Base-by-base conservation (phyloP, 1,140 invertebrate species). In the Sminthurinus signatus region DNA sequence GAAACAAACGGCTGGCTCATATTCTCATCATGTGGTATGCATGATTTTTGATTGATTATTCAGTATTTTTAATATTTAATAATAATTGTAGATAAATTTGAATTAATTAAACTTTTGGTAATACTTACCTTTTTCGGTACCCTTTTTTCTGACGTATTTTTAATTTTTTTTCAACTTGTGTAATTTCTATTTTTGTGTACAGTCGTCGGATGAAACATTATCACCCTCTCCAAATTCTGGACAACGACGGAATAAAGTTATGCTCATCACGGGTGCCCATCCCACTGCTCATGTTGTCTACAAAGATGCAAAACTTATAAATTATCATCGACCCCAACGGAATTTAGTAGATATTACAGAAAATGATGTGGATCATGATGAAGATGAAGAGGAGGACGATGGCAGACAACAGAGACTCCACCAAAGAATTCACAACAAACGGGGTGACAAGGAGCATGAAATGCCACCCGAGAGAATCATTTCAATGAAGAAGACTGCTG, bases 401-500 rank as follows among this genome's bases (percentile, higher is more conserved):
- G 54, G 43, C 1, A 4, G 39, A 68, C 74, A 17, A 63, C 68
- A 60, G 46, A 68, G 64, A 75, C 78, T 32, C 74, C 31, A 39
- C 19, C 27, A 51, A 50, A 12, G 19, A 36, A 4, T 8, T 25
- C 17, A 25, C n/a, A 31, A 28, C 2, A 8, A 8, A 17, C 56
- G 25, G 15, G 51, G 54, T 36, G 62, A 63, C 0, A 44, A 36
- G 3, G 52, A 39, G 15, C 42, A 44, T 12, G 59, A 28, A 21
- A 23, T 68, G 17, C 60, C 36, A 17, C 62, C 68, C 28, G 86
- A 89, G 72, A 59, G 58, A 31, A 86, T 88, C 0, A 77, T 91
- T 0, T 88, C 88, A 28, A 87, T 90, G 10, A 91, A 92, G 75
- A 91, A 93, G 75, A 87, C 86, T 14, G 88, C 89, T 0, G 90